Conservation (phyloP, 1,140 invertebrate species). For the Phymorhynchus buccinoides region DNA sequence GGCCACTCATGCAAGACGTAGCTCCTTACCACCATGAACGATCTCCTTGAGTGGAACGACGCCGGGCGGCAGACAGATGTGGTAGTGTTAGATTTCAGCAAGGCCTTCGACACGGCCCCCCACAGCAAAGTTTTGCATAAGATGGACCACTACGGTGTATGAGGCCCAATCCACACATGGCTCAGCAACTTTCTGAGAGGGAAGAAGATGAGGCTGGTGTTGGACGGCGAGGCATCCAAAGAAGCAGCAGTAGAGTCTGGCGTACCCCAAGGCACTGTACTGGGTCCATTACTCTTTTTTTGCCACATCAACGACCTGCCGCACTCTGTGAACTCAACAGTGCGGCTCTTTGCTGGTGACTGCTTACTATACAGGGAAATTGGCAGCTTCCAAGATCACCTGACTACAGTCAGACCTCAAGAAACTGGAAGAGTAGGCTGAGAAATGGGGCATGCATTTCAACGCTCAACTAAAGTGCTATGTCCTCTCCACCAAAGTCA, state of each 20-base stretch:
- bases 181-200: not conserved
- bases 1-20: constrained; percentile 24
- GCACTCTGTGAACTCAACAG: not conserved
- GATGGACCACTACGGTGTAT: not conserved
- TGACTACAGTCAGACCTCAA: constrained; percentile 32
- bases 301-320: constrained; percentile 14
- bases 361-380: constrained; percentile 6
- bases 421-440: too few relatives aligned
- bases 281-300: not conserved
- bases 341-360: too few relatives aligned
- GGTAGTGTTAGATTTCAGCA: constrained; percentile 13
- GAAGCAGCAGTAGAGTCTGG: constrained; percentile 1
- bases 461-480: too few relatives aligned
- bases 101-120: constrained; percentile 26
- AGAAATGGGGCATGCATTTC: too few relatives aligned
- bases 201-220: not conserved
- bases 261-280: constrained; percentile 8
- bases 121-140: constrained; percentile 18
- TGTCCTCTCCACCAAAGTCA: too few relatives aligned
- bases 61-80: constrained; percentile 6
- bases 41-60: not conserved
- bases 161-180: not conserved
- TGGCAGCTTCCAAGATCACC: not conserved
- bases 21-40: not conserved
- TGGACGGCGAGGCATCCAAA: not conserved